Percentiles rank a stretch among this genome's conserved stretches.
phyloP scores from a whole-genome alignment of 2,113 vertebrate genomes.

The Corydoras maculifer region DNA sequence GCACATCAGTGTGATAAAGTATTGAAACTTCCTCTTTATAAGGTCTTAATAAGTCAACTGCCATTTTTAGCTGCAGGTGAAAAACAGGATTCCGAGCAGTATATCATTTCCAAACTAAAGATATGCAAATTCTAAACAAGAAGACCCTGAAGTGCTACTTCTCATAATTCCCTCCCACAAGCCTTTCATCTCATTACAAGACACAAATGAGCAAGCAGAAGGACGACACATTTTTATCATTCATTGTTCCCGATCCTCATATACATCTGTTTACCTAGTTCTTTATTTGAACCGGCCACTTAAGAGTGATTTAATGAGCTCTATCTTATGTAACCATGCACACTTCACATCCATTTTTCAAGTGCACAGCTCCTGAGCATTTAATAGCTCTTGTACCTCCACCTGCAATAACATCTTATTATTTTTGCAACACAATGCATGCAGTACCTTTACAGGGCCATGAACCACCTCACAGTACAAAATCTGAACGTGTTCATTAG shows the following conservation, averaged over 20 bases:
- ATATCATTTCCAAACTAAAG: not conserved
- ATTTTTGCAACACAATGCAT: not conserved
- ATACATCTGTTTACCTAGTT: too few relatives aligned
- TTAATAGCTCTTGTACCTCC: not conserved
- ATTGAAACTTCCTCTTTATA: too few relatives aligned
- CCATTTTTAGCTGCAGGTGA: not conserved
- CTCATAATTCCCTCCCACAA: not conserved
- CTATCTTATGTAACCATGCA: not conserved
- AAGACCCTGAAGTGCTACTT: not conserved
- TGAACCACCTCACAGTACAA: slow-evolving; percentile 43
- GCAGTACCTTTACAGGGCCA: slow-evolving; percentile 38
- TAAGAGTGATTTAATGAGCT: not conserved
- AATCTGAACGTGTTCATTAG: slow-evolving; percentile 33
- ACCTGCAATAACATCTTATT: not conserved
- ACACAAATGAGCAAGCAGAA: not conserved
- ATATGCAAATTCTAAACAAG: not conserved
- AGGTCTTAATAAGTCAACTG: too few relatives aligned
- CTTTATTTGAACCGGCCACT: not conserved
- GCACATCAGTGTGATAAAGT: too few relatives aligned
- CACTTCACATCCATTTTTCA: not conserved
- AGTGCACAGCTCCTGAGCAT: not conserved
- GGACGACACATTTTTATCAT: not conserved
- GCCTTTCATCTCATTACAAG: not conserved
- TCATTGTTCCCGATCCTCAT: not conserved
- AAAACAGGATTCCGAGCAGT: too few relatives aligned